Evolutionary conservation across 2,888 invertebrate species (phyloP), one percentile per base, ranked within the genome.

Genomic region (Chrysomela aeneicollis): DNA sequence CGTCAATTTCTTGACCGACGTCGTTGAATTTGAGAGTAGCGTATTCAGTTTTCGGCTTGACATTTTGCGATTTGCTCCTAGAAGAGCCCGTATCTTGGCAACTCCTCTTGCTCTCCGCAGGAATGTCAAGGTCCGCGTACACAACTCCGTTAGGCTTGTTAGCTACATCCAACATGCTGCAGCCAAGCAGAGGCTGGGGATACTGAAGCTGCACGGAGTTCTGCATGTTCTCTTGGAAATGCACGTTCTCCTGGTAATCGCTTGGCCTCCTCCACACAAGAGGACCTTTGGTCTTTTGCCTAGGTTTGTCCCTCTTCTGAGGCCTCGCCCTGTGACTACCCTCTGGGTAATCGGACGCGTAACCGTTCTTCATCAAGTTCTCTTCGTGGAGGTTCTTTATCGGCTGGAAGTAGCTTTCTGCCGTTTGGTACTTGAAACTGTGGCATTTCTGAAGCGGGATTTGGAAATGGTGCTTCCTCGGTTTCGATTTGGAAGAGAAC

Each of bases 11-110:
- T 80, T 87, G 87, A 73, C 88, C 88, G 71, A 89, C 86, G 79
- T 89, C 89, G 79, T 88, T 87, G 82, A 89, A 89, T 81, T 87
- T 87, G 75, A 89, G 83, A 76, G 89, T 88, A 62, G 88, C 86
- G 79, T 89, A 89, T 80, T 89, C 88, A 77, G 88, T 87, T 82
- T 84, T 81, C 70, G 81, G 80, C 77, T 83, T 82, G 65, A 73
- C 74, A 73, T 80, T 81, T 73, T 79, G 80, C 67, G 74, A 68
- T 69, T 79, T 76, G 30, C 66, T 66, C 63, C 72, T 75, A 32
- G 69, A 69, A 59, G 73, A 71, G 50, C 67, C 67, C 1, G 68
- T 66, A 52, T 74, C 72, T 50, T 73, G 72, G 47, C 73, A 70
- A 63, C 72, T 67, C 68, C 76, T 78, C 64, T 74, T 72, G 62